A percentile compares a stretch with the other conserved stretches of the same genome.
These are phyloP conservation scores for Noctua pronuba DNA, from an alignment of 2,888 invertebrate species.

Conservation along the genomic window DNA sequence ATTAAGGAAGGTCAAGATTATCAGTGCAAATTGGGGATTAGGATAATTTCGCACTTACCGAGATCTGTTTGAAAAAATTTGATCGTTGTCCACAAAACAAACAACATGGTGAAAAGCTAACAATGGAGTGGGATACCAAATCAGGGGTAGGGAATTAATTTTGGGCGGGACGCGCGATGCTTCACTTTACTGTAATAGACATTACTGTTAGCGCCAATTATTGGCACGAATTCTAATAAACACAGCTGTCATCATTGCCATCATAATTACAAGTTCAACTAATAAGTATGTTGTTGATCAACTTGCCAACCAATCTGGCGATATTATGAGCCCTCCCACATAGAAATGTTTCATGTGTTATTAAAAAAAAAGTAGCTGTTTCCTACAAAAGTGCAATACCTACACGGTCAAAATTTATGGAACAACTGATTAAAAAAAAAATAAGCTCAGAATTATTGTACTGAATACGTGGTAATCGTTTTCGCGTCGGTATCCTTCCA, in stretches of 20 bases:
- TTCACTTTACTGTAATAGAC: slow-evolving; percentile 33
- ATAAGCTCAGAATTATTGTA: too few species aligned
- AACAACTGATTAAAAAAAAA: too few species aligned
- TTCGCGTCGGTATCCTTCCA: too few species aligned
- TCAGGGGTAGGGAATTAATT: slow-evolving; percentile 34
- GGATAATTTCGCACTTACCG: slow-evolving; percentile 40
- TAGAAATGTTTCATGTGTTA: too few species aligned
- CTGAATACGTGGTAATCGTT: too few species aligned
- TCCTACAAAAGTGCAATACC: too few species aligned
- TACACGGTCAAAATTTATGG: too few species aligned
- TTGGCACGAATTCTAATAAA: slow-evolving; percentile 40
- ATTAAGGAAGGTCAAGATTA: not conserved
- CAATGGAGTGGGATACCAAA: slow-evolving; percentile 26
- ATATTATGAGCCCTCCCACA: too few species aligned
- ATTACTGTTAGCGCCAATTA: slow-evolving; percentile 33
- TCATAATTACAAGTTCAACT: slow-evolving; percentile 25
- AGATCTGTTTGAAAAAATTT: slow-evolving; percentile 53
- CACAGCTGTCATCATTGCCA: slow-evolving; percentile 31
- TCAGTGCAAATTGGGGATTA: not conserved
- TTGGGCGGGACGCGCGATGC: slow-evolving; percentile 30
- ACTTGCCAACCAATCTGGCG: slow-evolving; percentile 36
- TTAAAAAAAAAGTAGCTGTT: too few species aligned
- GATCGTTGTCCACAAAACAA: slow-evolving; percentile 47
- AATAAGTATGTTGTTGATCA: not conserved
- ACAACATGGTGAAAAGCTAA: slow-evolving; percentile 38